Base-by-base conservation (phyloP, 2,113 vertebrate genomes). In the Thermophis baileyi region DNA sequence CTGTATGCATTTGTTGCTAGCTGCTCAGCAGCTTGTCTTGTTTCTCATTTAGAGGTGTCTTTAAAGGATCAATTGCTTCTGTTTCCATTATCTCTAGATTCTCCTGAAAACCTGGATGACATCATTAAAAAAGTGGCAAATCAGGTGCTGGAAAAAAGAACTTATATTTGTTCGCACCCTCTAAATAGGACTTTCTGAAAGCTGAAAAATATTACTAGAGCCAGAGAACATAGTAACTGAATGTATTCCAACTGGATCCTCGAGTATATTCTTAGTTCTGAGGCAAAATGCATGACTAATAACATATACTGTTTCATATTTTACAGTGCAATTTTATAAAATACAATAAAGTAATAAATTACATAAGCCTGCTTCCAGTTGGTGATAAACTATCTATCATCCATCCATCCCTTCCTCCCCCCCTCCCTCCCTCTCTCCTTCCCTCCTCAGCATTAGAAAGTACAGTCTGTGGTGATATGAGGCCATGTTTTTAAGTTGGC, bases 91-190 rank as follows among this genome's bases (percentile, higher is more conserved):
- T 63, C 85, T 1, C 0, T 27, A 99, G 99, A 98, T 96, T 96
- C 98, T 22, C 97, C 98, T 4, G 98, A 99, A 96, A 99, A 99
- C 93, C 96, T 98, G 44, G 99, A 99, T 87, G 98, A 98, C 85
- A 97, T 50, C 90, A 98, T 99, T 91, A 99, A 99, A 97, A 99
- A 99, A 96, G 98, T 99, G 69, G 98, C 99, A 88, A 95, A 94
- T 93, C 97, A 98, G 50, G 95, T 99, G 6, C 96, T 99, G n/a
- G 98, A 98, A 49, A 98, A 98, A 91, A 97, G 98, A 89, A 85
- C 97, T 0, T 99, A 99, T 89, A 94, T 98, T 89, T 99, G 99
- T 94, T 98, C 99, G 7, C 99, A 99, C 55, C 99, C 99, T 0
- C 98, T 99, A 1, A 98, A 99, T 27, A 98, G 98, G 96, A 98